Evolutionary conservation across 2,797 vertebrate genomes (phyloP), one percentile per base, ranked within the genome.

Genomic region (Chlorospingus semifuscus): DNA sequence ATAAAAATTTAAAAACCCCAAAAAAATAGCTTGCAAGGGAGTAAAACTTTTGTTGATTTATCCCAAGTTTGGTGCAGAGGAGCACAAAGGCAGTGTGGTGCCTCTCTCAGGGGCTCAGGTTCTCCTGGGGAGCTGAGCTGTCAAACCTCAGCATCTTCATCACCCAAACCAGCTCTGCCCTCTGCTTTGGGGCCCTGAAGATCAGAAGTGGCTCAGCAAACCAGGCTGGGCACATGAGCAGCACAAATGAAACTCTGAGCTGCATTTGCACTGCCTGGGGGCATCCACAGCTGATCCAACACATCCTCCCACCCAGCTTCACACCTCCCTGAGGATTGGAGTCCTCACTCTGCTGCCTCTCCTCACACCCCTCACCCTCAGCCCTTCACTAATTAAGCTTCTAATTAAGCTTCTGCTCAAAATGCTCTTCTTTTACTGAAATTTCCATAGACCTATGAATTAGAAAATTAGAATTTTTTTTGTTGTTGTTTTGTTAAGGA

Each of bases 1-100:
- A 32, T 2, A 50, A 42, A 8, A n/a, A 27, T 4, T 4, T 2
- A 5, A 29, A 21, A 8, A 23, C 5, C 0, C 18, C 6, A 8
- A 9, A 15, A 63, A 52, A 22, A 47, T 8, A 9, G 4, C 6
- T n/a, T 65, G 1, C 14, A 34, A 57, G 29, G 26, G 16, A 41
- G 41, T 50, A 15, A 36, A 75, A 15, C 2, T 14, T 50, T 27
- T 6, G 29, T 64, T 69, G 8, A 4, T 7, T 18, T 29, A 0
- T 3, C 8, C 30, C 2, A 53, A 34, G 53, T 36, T 49, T 19
- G 30, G 24, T 27, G 6, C 14, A 7, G 63, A 75, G 49, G 65
- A 46, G 17, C 26, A 15, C 4, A 5, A 37, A 15, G 2, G 8
- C 26, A 61, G 23, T 2, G 6, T 19, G 0, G 11, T 13, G 2